Evolutionary conservation across 2,888 invertebrate species (phyloP).

Genomic region (Tetanocera ferruginea): DNA sequence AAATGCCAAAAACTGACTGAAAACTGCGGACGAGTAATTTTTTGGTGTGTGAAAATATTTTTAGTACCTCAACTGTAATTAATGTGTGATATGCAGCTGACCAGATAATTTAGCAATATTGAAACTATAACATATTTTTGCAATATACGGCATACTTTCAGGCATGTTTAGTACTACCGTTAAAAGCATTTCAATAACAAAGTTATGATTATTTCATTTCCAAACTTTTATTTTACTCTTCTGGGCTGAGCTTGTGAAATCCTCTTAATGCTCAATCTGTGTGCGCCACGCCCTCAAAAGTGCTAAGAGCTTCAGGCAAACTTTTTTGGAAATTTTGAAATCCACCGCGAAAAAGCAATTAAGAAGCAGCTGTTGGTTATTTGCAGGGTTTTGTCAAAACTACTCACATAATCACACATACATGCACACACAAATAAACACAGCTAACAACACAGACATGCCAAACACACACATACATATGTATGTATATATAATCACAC

Average conservation of each 20-base stretch:
- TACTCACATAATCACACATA: conserved; percentile 21
- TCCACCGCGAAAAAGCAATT: conserved; percentile 57
- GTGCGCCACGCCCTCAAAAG: not conserved
- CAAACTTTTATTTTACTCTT: not conserved
- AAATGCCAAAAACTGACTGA: not conserved
- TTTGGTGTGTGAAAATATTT: not conserved
- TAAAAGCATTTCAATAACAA: not conserved
- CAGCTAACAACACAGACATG: not conserved
- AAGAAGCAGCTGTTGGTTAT: conserved; percentile 59
- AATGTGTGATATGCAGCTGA: not conserved
- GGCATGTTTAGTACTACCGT: too few species aligned
- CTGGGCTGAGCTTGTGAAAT: not conserved
- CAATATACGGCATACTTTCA: not conserved
- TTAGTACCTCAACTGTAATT: not conserved
- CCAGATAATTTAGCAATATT: not conserved
- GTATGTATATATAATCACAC: not conserved
- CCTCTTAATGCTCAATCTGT: not conserved
- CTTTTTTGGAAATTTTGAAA: conserved; percentile 13
- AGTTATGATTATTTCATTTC: not conserved
- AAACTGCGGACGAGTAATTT: not conserved
- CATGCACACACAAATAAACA: not conserved
- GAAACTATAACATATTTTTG: not conserved
- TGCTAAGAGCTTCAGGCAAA: conserved; percentile 32
- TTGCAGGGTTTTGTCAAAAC: conserved; percentile 48
- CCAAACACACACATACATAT: not conserved